Evolutionary conservation across 2,797 vertebrate species (phyloP), one percentile per base, ranked within the genome.

Genomic region (Lutjanus campechanus): DNA sequence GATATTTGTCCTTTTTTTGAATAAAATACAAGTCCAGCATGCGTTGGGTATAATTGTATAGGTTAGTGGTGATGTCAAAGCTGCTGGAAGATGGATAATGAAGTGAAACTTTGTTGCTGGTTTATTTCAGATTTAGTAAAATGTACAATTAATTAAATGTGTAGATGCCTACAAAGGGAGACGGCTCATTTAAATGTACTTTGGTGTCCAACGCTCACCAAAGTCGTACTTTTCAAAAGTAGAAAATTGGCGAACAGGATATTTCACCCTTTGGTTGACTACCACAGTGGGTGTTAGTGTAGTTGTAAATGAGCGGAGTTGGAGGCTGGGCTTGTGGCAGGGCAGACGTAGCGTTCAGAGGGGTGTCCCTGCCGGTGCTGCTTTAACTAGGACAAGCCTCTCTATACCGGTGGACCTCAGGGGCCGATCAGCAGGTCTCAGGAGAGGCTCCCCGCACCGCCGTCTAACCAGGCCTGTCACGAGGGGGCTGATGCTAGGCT

Each of bases 391-490:
- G 95, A 93, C 73, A 89, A 91, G 89, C 62, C 92, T 91, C 91
- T 94, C 90, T 92, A 85, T 87, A 67, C 93, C 85, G 90, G 92
- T 66, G 90, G 87, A 85, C 92, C 85, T 73, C 91, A 88, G 93
- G 93, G 95, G 92, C 87, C 79, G 80, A 76, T 74, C 74, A 79
- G 71, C 85, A 84, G 89, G 93, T 96, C 93, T 93, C 95, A 89
- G 71, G 93, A 81, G 93, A 95, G 95, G 93, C 93, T 92, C 95
- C 95, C 94, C 91, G 92, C 88, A 90, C 83, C 60, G 88, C 92
- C 88, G 89, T 87, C 93, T 95, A 95, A 93, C 92, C 83, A 85
- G 92, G 92, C 93, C 94, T 92, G 93, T 95, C 95, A 92, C 85
- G 84, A 93, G 93, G 91, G 91, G 92, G 90, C 92, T 87, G 88